A percentile compares a stretch with the other conserved stretches of the same genome.
Conservation (phyloP, 2,113 vertebrate genomes). For the Thymallus thymallus region DNA sequence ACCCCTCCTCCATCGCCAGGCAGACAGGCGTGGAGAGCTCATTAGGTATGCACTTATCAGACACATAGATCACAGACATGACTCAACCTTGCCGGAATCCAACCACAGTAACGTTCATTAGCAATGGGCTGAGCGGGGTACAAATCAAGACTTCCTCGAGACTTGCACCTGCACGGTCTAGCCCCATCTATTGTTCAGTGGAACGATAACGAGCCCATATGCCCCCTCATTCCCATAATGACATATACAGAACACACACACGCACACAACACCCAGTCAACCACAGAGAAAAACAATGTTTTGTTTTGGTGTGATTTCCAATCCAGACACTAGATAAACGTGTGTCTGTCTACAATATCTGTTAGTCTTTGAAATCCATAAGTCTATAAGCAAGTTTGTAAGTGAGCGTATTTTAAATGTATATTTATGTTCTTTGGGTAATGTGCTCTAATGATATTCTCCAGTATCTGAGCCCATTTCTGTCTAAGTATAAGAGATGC, state of each 20-base stretch:
- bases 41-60: conserved; percentile 99
- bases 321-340: no score
- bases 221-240: not conserved
- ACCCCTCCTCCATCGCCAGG: conserved; percentile 43
- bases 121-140: conserved; percentile 41
- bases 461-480: no score
- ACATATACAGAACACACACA: not conserved
- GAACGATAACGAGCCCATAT: not conserved
- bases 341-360: no score
- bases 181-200: not conserved
- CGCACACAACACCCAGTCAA: not conserved
- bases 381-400: not conserved
- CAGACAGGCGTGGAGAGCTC: conserved; percentile 85
- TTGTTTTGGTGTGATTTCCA: no score
- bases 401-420: not conserved
- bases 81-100: conserved; percentile 95
- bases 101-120: conserved; percentile 93
- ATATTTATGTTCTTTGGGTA: not conserved
- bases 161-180: conserved; percentile 50
- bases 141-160: conserved; percentile 29
- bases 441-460: not conserved
- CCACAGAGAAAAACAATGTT: no score
- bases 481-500: not conserved
- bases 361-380: not conserved
- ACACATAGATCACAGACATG: conserved; percentile 98